Percentiles rank a stretch among this genome's conserved stretches.
phyloP scores from a whole-genome alignment of 2,113 vertebrate species.

The Trochalopteron elliotii region DNA sequence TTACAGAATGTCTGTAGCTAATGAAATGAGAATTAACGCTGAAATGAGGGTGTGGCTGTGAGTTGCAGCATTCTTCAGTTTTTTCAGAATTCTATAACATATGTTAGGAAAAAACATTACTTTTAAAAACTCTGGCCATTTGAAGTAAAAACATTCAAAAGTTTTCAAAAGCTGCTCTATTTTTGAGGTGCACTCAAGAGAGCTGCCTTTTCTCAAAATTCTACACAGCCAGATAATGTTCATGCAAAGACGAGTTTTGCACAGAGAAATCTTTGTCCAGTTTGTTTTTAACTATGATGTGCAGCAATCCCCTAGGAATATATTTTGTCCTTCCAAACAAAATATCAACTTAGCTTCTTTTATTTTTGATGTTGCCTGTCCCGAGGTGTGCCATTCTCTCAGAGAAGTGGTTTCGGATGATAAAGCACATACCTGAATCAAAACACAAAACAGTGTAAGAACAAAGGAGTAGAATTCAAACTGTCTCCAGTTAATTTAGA shows the following conservation, averaged over 20 bases:
- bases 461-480: neutral
- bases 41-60: neutral
- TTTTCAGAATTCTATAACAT: neutral
- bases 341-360: constrained; percentile 59
- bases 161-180: neutral
- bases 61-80: neutral
- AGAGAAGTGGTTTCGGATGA: constrained; percentile 63
- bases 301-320: neutral
- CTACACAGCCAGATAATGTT: neutral
- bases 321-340: neutral
- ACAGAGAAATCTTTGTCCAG: neutral
- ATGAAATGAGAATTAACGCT: neutral
- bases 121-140: neutral
- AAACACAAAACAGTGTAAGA: constrained; percentile 39
- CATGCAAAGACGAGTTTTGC: neutral
- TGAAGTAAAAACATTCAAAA: neutral
- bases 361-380: constrained; percentile 50
- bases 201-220: neutral
- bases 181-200: neutral
- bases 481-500: neutral
- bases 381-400: constrained; percentile 68
- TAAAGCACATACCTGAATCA: constrained; percentile 75
- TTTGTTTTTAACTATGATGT: neutral
- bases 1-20: neutral
- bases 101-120: neutral